Conservation (phyloP, 2,888 invertebrate genomes). For the Brenthis ino region DNA sequence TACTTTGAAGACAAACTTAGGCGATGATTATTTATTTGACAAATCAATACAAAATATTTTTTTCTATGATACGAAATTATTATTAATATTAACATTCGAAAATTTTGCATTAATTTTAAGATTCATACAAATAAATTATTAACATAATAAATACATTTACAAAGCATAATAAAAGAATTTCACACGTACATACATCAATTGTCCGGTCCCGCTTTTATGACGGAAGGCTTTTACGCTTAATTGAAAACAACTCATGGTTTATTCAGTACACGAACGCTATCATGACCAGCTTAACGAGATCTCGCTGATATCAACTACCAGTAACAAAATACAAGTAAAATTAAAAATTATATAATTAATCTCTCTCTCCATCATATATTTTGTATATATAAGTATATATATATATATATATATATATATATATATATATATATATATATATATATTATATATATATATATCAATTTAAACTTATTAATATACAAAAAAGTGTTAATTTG, state of each 20-base stretch:
- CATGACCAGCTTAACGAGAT: slow-evolving; percentile 57
- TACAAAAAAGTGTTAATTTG: no score
- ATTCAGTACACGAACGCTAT: slow-evolving; percentile 68
- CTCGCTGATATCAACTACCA: slow-evolving; percentile 52
- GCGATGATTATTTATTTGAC: no score
- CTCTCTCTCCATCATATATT: no score
- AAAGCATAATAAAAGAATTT: slow-evolving; percentile 16
- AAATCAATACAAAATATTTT: background rate
- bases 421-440: no score
- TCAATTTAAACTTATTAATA: no score
- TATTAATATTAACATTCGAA: background rate
- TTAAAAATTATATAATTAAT: no score
- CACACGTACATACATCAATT: slow-evolving; percentile 56
- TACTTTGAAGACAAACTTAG: no score
- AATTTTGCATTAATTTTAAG: no score
- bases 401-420: no score
- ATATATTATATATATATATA: no score
- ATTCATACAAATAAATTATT: no score
- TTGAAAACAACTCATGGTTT: slow-evolving; percentile 81
- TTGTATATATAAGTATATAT: no score
- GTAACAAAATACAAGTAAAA: slow-evolving; percentile 29
- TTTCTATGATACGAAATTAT: background rate
- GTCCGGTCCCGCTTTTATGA: slow-evolving; percentile 69
- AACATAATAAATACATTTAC: background rate
- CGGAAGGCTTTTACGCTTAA: slow-evolving; percentile 78